A percentile compares a stretch with the other conserved stretches of the same genome.
phyloP scores from a whole-genome alignment of 2,888 invertebrate species.

The Odontomyia ornata region DNA sequence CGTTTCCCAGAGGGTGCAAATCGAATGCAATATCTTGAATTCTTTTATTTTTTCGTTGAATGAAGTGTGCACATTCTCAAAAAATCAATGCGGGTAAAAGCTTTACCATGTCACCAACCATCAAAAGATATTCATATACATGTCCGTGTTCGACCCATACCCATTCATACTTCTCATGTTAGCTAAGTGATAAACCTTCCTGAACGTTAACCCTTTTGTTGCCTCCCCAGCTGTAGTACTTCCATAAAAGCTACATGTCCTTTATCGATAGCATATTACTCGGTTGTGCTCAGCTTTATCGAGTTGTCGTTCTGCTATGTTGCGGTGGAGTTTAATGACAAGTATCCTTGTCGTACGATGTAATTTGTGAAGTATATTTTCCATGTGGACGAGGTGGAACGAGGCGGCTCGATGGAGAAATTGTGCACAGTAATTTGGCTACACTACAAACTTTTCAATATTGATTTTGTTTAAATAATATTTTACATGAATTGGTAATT shows the following conservation, averaged over 20 bases:
- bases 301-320: conserved; percentile 48
- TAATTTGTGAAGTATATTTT: conserved; percentile 46
- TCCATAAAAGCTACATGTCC: conserved; percentile 6
- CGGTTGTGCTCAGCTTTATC: conserved; percentile 44
- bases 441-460: conserved; percentile 33
- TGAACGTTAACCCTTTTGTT: conserved; percentile 28
- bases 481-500: not conserved
- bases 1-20: no score
- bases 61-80: conserved; percentile 43
- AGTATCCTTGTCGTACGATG: conserved; percentile 45
- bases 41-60: no score
- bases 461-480: conserved; percentile 36
- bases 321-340: conserved; percentile 48
- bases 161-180: not conserved
- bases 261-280: conserved; percentile 14
- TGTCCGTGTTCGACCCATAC: conserved; percentile 6
- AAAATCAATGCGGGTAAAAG: conserved; percentile 47
- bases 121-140: conserved; percentile 29
- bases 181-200: not conserved
- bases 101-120: conserved; percentile 49
- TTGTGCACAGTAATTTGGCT: conserved; percentile 18
- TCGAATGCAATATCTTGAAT: no score
- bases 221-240: not conserved
- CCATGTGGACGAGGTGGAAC: not conserved
- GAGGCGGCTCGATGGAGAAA: not conserved